Evolutionary conservation across 2,888 invertebrate genomes (phyloP).

Genomic region (Pollenia labialis): DNA sequence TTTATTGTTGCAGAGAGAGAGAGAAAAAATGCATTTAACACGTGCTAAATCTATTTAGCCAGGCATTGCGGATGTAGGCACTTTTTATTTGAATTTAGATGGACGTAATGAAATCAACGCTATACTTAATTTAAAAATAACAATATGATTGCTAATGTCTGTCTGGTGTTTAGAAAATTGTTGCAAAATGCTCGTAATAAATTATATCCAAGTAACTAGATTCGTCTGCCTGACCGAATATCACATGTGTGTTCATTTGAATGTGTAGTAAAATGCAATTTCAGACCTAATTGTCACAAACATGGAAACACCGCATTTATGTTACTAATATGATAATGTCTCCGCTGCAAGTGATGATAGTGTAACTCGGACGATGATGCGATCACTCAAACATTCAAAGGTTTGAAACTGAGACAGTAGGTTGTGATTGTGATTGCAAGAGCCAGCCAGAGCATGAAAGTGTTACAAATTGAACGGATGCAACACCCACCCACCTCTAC

Average conservation of each 20-base stretch:
- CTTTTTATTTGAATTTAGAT: conserved; percentile 73
- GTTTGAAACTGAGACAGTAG: not conserved
- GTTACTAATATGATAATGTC: not conserved
- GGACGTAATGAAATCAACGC: conserved; percentile 74
- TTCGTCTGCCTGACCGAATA: conserved; percentile 42
- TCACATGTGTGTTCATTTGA: not conserved
- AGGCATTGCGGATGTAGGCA: conserved; percentile 71
- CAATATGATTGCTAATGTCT: conserved; percentile 68
- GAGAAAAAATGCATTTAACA: conserved; percentile 71
- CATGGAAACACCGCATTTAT: conserved; percentile 45
- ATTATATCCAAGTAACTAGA: conserved; percentile 9
- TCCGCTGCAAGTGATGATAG: conserved; percentile 31
- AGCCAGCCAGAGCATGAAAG: conserved; percentile 1
- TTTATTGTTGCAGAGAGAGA: not conserved
- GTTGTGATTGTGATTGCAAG: not conserved
- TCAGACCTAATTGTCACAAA: conserved; percentile 69
- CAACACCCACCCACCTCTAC: conserved; percentile 71
- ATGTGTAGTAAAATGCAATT: conserved; percentile 65
- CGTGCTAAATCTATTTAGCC: conserved; percentile 72
- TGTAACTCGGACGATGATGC: conserved; percentile 42
- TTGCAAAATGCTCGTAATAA: not conserved
- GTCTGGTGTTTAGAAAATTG: conserved; percentile 49
- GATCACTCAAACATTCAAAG: conserved; percentile 63
- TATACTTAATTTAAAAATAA: conserved; percentile 73
- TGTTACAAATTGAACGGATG: conserved; percentile 71